Percentiles rank a stretch among this genome's conserved stretches.
phyloP scores from a whole-genome alignment of 2,113 vertebrate species.

The Hirundichthys speculiger region DNA sequence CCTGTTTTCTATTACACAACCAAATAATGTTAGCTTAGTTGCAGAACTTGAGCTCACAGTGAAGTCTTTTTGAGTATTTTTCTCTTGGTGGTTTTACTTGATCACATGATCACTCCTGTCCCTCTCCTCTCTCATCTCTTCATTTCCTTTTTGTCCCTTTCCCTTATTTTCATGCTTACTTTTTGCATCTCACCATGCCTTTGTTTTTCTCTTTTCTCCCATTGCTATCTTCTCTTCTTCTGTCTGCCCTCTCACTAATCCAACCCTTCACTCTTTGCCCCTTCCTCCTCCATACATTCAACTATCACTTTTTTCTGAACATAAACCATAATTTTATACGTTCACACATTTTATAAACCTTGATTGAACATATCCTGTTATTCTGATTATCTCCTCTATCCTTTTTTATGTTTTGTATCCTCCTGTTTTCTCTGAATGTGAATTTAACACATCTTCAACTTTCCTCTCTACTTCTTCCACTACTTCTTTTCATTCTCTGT shows the following conservation, averaged over 20 bases:
- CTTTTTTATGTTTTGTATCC: background rate
- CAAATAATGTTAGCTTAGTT: slow-evolving; percentile 29
- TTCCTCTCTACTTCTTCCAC: background rate
- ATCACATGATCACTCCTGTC: slow-evolving; percentile 62
- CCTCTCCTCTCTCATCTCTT: slow-evolving; percentile 60
- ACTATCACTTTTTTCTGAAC: background rate
- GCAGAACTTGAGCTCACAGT: slow-evolving; percentile 47
- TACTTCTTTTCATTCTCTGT: background rate
- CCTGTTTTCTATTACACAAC: slow-evolving; percentile 36
- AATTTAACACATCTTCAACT: background rate
- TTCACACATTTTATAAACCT: too few species aligned
- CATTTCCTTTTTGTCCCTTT: slow-evolving; percentile 39
- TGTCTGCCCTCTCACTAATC: slow-evolving; percentile 8
- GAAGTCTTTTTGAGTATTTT: slow-evolving; percentile 32
- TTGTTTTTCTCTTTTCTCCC: slow-evolving; percentile 47
- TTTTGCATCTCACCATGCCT: slow-evolving; percentile 60
- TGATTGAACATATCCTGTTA: background rate
- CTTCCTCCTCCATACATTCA: background rate
- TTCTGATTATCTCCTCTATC: background rate
- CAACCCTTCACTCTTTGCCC: background rate
- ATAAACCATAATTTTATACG: too few species aligned
- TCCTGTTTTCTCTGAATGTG: rapidly evolving
- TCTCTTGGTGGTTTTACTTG: slow-evolving; percentile 16
- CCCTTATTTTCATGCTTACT: slow-evolving; percentile 21
- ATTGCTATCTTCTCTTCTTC: slow-evolving; percentile 7